Evolutionary conservation across 2,888 invertebrate species (phyloP).

Genomic region (Trissoscelio sp.): DNA sequence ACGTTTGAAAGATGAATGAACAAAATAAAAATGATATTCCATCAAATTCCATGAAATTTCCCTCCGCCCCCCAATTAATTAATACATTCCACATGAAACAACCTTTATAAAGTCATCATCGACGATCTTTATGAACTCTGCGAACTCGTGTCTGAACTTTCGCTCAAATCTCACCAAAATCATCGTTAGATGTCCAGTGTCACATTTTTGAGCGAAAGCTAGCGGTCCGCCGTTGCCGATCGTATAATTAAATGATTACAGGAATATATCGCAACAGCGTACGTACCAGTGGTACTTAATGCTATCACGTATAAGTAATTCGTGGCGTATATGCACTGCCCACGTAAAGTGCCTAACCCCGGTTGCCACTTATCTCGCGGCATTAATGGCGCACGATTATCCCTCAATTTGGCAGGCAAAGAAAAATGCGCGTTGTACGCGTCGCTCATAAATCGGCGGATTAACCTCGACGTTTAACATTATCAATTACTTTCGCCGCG

Average conservation of each 20-base stretch:
- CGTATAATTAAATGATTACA: conserved; percentile 58
- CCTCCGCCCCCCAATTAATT: too few relatives aligned
- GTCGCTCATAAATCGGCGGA: conserved; percentile 81
- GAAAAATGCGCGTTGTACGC: conserved; percentile 76
- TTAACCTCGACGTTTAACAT: conserved; percentile 81
- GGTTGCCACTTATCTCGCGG: conserved; percentile 64
- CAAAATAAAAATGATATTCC: too few relatives aligned
- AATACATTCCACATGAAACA: too few relatives aligned
- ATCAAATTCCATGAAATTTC: too few relatives aligned
- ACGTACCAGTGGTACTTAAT: conserved; percentile 43
- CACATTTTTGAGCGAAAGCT: neutral
- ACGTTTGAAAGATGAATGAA: too few relatives aligned
- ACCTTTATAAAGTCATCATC: conserved; percentile 23
- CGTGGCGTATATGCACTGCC: conserved; percentile 46
- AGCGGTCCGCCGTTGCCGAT: conserved; percentile 10
- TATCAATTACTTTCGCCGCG: conserved; percentile 79
- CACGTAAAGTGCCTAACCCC: conserved; percentile 62
- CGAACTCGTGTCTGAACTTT: conserved; percentile 5
- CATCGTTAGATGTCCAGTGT: neutral
- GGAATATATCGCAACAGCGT: conserved; percentile 26
- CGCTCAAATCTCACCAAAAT: neutral
- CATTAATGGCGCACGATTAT: conserved; percentile 74
- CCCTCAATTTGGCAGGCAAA: conserved; percentile 75
- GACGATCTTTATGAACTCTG: neutral
- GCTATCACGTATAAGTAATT: conserved; percentile 58